These are phyloP conservation scores for Acanthaster planci DNA, from an alignment of 35 echinoderm and acorn worm genomes.

Conservation along the genomic window DNA sequence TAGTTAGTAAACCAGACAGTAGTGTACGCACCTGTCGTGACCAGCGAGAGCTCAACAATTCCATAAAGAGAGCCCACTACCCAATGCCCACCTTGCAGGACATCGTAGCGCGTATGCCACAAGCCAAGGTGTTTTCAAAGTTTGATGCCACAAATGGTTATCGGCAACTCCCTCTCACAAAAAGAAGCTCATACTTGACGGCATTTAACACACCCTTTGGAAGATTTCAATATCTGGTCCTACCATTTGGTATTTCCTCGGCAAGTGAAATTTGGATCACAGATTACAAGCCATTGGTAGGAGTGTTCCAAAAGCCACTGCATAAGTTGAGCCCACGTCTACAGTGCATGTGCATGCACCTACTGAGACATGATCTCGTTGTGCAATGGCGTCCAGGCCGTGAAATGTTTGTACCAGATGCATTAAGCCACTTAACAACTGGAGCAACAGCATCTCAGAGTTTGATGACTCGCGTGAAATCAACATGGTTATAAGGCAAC, in stretches of 20 bases:
- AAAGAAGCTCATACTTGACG: slow-evolving; percentile 42
- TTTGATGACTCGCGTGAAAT: neutral
- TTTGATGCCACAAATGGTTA: slow-evolving; percentile 67
- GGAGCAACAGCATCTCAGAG: neutral
- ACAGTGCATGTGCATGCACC: slow-evolving; percentile 44
- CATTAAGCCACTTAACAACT: slow-evolving; percentile 2
- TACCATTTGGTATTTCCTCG: slow-evolving; percentile 54
- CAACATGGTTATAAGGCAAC: slow-evolving; percentile 4
- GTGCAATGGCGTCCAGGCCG: slow-evolving; percentile 31
- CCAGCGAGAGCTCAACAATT: slow-evolving; percentile 48
- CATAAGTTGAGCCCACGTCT: slow-evolving; percentile 55
- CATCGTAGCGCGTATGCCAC: slow-evolving; percentile 40
- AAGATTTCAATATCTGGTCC: slow-evolving; percentile 11
- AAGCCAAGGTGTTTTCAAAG: slow-evolving; percentile 58
- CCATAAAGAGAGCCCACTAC: slow-evolving; percentile 55
- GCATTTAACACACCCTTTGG: slow-evolving; percentile 61
- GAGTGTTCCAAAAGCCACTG: slow-evolving; percentile 64
- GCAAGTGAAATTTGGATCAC: slow-evolving; percentile 50
- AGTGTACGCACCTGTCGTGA: slow-evolving; percentile 57
- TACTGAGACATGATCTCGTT: slow-evolving; percentile 41
- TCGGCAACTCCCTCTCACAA: slow-evolving; percentile 48
- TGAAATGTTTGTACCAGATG: slow-evolving; percentile 44
- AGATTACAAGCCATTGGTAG: slow-evolving; percentile 68
- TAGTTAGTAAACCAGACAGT: slow-evolving; percentile 32
- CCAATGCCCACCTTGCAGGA: slow-evolving; percentile 48